A percentile compares a stretch with the other conserved stretches of the same genome.
Conservation (phyloP, 2,888 invertebrate species). For the Stenichneumon culpator region DNA sequence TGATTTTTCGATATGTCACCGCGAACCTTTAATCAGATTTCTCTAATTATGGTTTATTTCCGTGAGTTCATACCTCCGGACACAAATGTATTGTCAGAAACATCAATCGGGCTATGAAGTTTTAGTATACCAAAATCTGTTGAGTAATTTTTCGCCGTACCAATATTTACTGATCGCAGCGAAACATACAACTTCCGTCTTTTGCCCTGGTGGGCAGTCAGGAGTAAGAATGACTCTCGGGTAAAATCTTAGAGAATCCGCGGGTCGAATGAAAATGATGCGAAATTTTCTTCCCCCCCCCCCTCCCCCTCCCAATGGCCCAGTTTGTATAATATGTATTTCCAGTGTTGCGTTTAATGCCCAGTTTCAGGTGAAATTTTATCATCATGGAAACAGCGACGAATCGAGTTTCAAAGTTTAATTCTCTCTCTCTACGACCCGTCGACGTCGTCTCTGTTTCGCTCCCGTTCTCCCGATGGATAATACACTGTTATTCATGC, state of each 20-base stretch:
- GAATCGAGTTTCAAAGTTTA: conserved; percentile 59
- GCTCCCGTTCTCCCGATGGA: conserved; percentile 34
- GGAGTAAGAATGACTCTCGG: background rate
- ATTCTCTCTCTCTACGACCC: conserved; percentile 28
- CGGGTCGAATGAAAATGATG: background rate
- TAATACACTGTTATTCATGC: conserved; percentile 44
- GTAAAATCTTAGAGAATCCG: background rate
- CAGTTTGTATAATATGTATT: conserved; percentile 17
- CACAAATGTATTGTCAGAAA: too few species aligned
- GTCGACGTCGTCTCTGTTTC: conserved; percentile 17
- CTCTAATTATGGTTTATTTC: too few species aligned
- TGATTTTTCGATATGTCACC: too few species aligned
- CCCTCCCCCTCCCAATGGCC: background rate
- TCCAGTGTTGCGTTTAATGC: conserved; percentile 35
- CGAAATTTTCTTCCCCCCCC: background rate
- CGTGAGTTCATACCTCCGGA: too few species aligned
- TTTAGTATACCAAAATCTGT: too few species aligned
- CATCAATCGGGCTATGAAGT: too few species aligned
- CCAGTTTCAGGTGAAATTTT: conserved; percentile 57
- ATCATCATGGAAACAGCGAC: conserved; percentile 60
- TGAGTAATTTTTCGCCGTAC: too few species aligned
- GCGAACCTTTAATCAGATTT: too few species aligned
- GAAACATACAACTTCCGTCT: too few species aligned
- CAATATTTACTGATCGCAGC: too few species aligned
- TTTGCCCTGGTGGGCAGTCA: too few species aligned